phyloP scores from a whole-genome alignment of 2,888 invertebrate species.

The Baronia brevicornis region DNA sequence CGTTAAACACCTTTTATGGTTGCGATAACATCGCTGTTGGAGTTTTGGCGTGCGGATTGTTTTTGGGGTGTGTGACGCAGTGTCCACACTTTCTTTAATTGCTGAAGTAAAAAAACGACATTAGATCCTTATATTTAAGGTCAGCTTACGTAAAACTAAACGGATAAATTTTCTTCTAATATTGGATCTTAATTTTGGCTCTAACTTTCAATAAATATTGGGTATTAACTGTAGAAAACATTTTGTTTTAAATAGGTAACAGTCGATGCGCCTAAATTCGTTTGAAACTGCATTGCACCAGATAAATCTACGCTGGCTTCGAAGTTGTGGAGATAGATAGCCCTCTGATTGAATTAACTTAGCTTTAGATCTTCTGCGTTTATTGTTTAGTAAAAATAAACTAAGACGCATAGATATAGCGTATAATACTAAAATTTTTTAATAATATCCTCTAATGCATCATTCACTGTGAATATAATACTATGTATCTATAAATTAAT shows the following conservation, averaged over 20 bases:
- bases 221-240: background rate
- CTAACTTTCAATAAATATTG: background rate
- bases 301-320: conserved; percentile 15
- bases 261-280: conserved; percentile 3
- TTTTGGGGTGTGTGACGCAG: conserved; percentile 7
- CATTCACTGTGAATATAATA: too few relatives aligned
- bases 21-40: conserved; percentile 50
- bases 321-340: conserved; percentile 24
- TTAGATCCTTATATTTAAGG: too few relatives aligned
- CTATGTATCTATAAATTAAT: too few relatives aligned
- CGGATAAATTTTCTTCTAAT: background rate
- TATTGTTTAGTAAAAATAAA: conserved; percentile 7
- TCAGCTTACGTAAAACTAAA: background rate
- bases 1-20: conserved; percentile 67
- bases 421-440: background rate
- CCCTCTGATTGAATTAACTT: conserved; percentile 24
- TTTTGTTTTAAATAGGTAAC: background rate
- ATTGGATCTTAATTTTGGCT: background rate
- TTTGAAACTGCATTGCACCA: conserved; percentile 20
- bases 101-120: too few relatives aligned
- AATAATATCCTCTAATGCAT: background rate
- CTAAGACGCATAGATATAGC: background rate
- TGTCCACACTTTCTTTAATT: conserved; percentile 4
- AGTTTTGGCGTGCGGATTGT: conserved; percentile 26
- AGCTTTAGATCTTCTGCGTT: conserved; percentile 11